Percentiles rank a stretch among this genome's conserved stretches.
Evolutionary conservation across 2,797 vertebrate genomes (phyloP).

Genomic region (Neosalanx taihuensis): DNA sequence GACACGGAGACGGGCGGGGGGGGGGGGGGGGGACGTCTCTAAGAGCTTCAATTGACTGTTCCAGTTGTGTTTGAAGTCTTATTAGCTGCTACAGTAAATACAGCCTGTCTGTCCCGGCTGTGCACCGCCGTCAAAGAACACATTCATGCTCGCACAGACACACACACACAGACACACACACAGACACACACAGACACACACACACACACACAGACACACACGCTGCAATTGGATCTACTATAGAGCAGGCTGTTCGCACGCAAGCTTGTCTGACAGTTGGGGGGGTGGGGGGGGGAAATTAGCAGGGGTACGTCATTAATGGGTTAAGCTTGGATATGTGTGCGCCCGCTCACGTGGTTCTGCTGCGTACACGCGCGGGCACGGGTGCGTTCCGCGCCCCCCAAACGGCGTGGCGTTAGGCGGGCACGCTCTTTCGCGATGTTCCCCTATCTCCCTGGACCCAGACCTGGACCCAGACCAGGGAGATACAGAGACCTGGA

Average conservation of each 20-base stretch:
- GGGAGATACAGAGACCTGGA: too few relatives aligned
- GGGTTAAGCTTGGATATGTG: constrained; percentile 62
- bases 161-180: neutral
- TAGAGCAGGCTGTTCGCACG: constrained; percentile 72
- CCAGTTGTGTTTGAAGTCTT: constrained; percentile 67
- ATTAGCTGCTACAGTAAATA: constrained; percentile 73
- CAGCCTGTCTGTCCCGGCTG: constrained; percentile 58
- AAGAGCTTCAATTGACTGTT: constrained; percentile 67
- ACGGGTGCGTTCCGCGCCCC: too few relatives aligned
- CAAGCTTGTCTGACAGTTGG: constrained; percentile 67
- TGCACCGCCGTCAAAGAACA: neutral
- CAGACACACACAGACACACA: constrained; percentile 36
- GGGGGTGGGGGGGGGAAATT: constrained; percentile 53
- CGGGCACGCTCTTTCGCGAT: too few relatives aligned
- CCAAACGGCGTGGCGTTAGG: too few relatives aligned
- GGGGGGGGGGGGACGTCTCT: constrained; percentile 35
- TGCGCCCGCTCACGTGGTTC: constrained; percentile 61
- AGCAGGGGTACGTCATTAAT: constrained; percentile 70
- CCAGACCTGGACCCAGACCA: too few relatives aligned
- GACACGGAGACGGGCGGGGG: constrained; percentile 4
- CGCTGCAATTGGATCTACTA: constrained; percentile 73
- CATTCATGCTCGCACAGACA: constrained; percentile 4
- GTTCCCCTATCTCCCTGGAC: too few relatives aligned
- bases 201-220: constrained; percentile 46
- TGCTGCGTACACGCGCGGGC: neutral